Evolutionary conservation across 2,888 invertebrate species (phyloP).

Genomic region (Pardosa pseudoannulata): DNA sequence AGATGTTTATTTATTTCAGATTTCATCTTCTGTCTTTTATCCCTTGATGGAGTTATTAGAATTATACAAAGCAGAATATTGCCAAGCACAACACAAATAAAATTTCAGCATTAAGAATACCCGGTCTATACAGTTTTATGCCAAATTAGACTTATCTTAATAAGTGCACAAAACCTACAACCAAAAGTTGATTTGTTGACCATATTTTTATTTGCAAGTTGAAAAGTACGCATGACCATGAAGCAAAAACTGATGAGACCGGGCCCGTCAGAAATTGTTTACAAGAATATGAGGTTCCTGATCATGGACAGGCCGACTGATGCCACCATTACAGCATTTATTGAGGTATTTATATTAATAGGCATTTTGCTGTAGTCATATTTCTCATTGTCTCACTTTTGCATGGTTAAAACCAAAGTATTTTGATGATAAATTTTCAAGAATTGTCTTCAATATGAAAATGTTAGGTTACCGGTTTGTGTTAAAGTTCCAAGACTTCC

Average conservation of each 20-base stretch:
- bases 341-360: conserved; percentile 86
- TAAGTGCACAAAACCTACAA: background rate
- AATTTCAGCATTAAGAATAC: background rate
- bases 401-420: too few relatives aligned
- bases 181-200: too few relatives aligned
- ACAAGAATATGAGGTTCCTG: conserved; percentile 97
- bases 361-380: too few relatives aligned
- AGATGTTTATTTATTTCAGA: conserved; percentile 26
- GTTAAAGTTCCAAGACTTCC: too few relatives aligned
- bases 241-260: conserved; percentile 79
- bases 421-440: too few relatives aligned
- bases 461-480: too few relatives aligned
- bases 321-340: conserved; percentile 92
- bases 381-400: too few relatives aligned
- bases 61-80: conserved; percentile 63
- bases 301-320: conserved; percentile 99
- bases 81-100: conserved; percentile 72
- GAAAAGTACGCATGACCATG: conserved; percentile 58
- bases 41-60: conserved; percentile 65
- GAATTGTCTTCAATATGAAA: too few relatives aligned
- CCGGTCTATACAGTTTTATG: background rate
- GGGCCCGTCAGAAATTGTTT: conserved; percentile 97
- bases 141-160: background rate
- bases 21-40: conserved; percentile 23
- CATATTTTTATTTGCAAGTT: background rate